A percentile compares a stretch with the other conserved stretches of the same genome.
Evolutionary conservation across 2,113 vertebrate genomes (phyloP).

Genomic region (Bujurquina vittata): DNA sequence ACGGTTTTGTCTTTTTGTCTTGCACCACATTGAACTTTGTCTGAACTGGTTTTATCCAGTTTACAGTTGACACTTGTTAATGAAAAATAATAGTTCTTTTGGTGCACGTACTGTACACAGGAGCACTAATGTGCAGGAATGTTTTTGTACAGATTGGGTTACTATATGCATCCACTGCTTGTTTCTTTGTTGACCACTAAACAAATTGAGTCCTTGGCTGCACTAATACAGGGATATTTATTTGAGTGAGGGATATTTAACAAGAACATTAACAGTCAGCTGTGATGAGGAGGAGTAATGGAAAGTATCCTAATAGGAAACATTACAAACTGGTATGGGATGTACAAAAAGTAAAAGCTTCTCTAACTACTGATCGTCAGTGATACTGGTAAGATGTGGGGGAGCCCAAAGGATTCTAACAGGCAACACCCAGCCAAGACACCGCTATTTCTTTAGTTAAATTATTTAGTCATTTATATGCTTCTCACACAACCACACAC

Average conservation of each 20-base stretch:
- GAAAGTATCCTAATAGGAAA: background rate
- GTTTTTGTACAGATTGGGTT: background rate
- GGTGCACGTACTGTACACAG: no score
- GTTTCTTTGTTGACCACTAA: background rate
- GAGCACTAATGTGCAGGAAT: background rate
- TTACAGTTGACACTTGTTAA: constrained; percentile 6
- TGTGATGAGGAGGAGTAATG: background rate
- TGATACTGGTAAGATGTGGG: background rate
- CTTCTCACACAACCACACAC: background rate
- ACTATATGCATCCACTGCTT: background rate
- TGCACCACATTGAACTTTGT: background rate
- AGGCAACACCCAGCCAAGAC: background rate
- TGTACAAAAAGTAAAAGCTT: background rate
- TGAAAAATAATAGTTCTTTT: background rate
- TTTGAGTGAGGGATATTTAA: background rate
- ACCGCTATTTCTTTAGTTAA: background rate
- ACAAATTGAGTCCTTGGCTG: background rate
- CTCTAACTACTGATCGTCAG: background rate
- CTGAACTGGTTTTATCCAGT: constrained; percentile 7
- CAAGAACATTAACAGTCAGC: background rate
- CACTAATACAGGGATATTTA: background rate
- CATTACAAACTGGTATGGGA: background rate
- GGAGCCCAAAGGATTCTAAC: background rate
- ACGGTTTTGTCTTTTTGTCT: constrained; percentile 6
- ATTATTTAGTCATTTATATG: background rate